Conservation (phyloP, 2,797 vertebrate species). For the Brachymystax lenok region DNA sequence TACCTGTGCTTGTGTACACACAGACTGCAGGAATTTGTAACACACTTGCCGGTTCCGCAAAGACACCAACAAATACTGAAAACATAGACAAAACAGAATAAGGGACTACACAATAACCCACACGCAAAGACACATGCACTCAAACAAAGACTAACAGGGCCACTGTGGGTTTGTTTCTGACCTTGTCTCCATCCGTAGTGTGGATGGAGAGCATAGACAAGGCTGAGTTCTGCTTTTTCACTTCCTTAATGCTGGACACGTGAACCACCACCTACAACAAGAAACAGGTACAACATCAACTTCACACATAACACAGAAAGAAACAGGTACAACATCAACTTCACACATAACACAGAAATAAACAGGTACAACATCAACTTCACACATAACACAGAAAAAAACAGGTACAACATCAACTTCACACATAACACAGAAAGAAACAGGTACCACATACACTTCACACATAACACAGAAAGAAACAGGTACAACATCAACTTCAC, state of each 20-base stretch:
- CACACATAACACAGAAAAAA: no score
- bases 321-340: background rate
- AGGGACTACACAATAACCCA: background rate
- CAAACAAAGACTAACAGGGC: background rate
- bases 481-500: background rate
- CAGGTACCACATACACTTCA: no score
- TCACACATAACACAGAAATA: no score
- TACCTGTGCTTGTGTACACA: conserved; percentile 76
- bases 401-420: no score
- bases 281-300: background rate
- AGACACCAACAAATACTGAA: conserved; percentile 80
- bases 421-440: no score
- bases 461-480: background rate
- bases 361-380: no score
- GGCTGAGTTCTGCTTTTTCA: conserved; percentile 81
- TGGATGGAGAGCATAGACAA: conserved; percentile 81
- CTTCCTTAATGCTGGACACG: conserved; percentile 49
- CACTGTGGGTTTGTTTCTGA: conserved; percentile 42
- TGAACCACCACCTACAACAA: conserved; percentile 73
- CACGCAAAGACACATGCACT: background rate
- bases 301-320: background rate
- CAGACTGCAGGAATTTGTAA: conserved; percentile 67
- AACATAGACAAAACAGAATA: background rate
- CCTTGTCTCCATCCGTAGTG: conserved; percentile 79
- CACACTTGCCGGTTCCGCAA: conserved; percentile 75